phyloP scores from a whole-genome alignment of 1,140 invertebrate genomes.

The Drosophila sulfurigaster region DNA sequence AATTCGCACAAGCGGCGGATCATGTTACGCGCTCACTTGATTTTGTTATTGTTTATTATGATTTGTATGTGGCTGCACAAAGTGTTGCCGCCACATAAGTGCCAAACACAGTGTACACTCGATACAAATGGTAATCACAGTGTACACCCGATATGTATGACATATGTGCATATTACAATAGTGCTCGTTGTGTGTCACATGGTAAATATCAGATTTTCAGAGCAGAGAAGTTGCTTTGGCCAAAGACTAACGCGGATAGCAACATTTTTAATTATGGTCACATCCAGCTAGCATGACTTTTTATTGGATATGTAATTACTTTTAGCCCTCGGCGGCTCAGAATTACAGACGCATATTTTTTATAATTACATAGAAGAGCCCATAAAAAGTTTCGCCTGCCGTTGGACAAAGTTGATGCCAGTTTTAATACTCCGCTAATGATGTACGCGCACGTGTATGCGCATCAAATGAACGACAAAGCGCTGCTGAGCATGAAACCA shows the following conservation, averaged over 20 bases:
- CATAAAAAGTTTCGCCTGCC: constrained; percentile 53
- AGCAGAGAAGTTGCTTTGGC: neutral
- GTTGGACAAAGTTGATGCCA: constrained; percentile 54
- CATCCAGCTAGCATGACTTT: constrained; percentile 65
- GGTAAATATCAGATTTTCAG: constrained; percentile 32
- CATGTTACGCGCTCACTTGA: too few relatives aligned
- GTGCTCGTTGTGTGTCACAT: constrained; percentile 12
- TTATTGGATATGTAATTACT: constrained; percentile 82
- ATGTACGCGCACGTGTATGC: constrained; percentile 37
- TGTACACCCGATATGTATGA: too few relatives aligned
- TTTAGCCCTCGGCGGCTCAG: constrained; percentile 43
- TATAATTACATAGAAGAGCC: constrained; percentile 69
- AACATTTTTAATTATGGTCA: constrained; percentile 73
- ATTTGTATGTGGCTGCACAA: too few relatives aligned
- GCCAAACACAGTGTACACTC: too few relatives aligned
- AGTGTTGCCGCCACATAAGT: too few relatives aligned
- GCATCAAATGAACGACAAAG: constrained; percentile 48
- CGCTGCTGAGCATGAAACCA: constrained; percentile 33
- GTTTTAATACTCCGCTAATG: constrained; percentile 53
- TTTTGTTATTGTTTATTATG: too few relatives aligned
- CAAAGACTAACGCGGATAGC: constrained; percentile 42
- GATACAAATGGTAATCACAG: too few relatives aligned
- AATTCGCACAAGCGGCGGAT: too few relatives aligned
- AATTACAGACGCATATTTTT: constrained; percentile 73
- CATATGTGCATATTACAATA: too few relatives aligned